Percentiles rank a stretch among this genome's conserved stretches.
These are phyloP conservation scores for Cyclura pinguis DNA, from an alignment of 2,797 vertebrate species.

Conservation along the genomic window DNA sequence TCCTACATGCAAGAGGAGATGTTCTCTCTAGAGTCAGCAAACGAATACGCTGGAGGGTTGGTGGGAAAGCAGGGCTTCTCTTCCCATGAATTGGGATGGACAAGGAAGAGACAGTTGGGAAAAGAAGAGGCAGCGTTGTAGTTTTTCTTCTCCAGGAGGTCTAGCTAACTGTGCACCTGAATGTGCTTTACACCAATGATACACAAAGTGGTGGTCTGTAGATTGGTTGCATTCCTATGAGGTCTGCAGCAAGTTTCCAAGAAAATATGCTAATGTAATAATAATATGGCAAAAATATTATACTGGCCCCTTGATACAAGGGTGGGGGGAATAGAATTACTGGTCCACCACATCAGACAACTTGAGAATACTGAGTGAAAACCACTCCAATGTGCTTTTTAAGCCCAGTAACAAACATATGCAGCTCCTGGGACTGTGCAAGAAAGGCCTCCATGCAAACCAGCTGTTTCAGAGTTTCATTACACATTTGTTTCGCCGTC, in stretches of 20 bases:
- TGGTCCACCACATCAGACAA: too few species aligned
- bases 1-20: not conserved
- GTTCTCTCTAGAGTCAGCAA: not conserved
- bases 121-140: not conserved
- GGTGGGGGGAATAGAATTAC: too few species aligned
- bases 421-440: not conserved
- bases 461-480: conserved; percentile 17
- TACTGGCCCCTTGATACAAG: too few species aligned
- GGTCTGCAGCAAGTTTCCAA: too few species aligned
- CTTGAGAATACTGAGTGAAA: not conserved
- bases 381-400: not conserved
- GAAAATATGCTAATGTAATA: too few species aligned
- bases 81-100: not conserved
- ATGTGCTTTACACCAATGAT: too few species aligned
- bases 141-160: not conserved
- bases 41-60: not conserved
- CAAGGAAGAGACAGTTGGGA: not conserved
- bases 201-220: too few species aligned
- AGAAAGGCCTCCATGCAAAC: not conserved
- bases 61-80: not conserved
- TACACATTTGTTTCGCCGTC: not conserved
- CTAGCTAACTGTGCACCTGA: too few species aligned
- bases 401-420: too few species aligned
- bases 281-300: too few species aligned
- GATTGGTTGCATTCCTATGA: too few species aligned